Evolutionary conservation across 2,888 invertebrate genomes (phyloP), one percentile per base, ranked within the genome.

Genomic region (Acrobasis repandana): DNA sequence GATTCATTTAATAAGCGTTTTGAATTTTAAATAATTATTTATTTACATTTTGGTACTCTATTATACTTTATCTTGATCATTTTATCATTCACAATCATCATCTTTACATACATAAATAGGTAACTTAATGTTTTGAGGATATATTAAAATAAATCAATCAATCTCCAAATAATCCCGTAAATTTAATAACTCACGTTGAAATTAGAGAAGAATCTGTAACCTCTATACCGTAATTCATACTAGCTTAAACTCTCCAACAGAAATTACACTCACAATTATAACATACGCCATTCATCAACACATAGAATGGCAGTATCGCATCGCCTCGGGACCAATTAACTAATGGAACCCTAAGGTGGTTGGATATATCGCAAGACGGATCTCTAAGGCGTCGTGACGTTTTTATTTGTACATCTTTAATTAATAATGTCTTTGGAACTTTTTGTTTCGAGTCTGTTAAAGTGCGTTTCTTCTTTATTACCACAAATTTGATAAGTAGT

Each of bases 281-380:
- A 56, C 20, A 46, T 28, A 34, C 46, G 20, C 47, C 47, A 57
- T 57, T 57, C 47, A 47, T 56, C 61, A 65, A 65, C 57, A 65
- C 62, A 65, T 51, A 67, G 48, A 60, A 63, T 67, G 63, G 65
- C 68, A 70, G 64, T 67, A 67, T 67, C 67, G 65, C 72, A 73
- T 72, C 63, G 68, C 66, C 70, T 64, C 68, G 20, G 70, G 68
- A n/a, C 60, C 74, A 69, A 74, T 74, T 73, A 69, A 63, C 68
- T 73, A 70, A 72, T 71, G 69, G 68, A 67, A 61, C 62, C 61
- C 63, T 58, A 60, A 61, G 63, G 61, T 58, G 49, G 58, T 38
- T 11, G 49, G 49, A 50, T 58, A 36, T 49, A 58, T 49, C 58
- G 36, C 49, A 50, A 38, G 58, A 50, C 38, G n/a, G 20, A 38